These are phyloP conservation scores for Rousettus madagascariensis DNA, from an alignment of 2,797 vertebrate genomes.

Conservation along the genomic window DNA sequence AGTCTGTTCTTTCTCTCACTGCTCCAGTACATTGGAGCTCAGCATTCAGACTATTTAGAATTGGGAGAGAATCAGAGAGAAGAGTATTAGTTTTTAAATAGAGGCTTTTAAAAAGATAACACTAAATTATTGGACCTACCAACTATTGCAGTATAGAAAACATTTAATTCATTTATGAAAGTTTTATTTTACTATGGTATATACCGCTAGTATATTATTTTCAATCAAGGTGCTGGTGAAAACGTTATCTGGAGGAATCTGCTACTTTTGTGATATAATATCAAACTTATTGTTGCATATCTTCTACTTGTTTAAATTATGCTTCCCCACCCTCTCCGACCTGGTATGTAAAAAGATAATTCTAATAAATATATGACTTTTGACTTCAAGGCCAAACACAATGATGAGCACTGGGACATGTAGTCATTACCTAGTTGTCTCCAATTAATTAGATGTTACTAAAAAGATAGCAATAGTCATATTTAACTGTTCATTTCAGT, in stretches of 20 bases:
- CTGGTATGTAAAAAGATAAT: neutral
- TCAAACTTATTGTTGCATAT: neutral
- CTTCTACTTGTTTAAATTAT: constrained; percentile 9
- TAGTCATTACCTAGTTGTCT: neutral
- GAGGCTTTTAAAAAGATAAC: neutral
- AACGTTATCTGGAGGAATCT: neutral
- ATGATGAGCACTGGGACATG: neutral
- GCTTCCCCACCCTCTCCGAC: neutral
- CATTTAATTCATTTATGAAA: neutral
- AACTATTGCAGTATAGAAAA: neutral
- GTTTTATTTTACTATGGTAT: neutral
- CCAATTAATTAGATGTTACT: neutral
- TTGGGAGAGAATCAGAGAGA: neutral
- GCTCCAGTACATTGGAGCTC: neutral
- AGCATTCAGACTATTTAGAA: neutral
- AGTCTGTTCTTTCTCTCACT: neutral
- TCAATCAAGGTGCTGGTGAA: neutral
- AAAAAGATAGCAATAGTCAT: neutral
- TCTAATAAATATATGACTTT: neutral
- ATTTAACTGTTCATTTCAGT: neutral
- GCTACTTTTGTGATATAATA: neutral
- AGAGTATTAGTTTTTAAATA: neutral
- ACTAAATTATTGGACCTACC: neutral
- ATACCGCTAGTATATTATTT: neutral
- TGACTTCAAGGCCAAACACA: neutral